These are phyloP conservation scores for Drosophila sproati DNA, from an alignment of 1,140 invertebrate species.

Conservation along the genomic window DNA sequence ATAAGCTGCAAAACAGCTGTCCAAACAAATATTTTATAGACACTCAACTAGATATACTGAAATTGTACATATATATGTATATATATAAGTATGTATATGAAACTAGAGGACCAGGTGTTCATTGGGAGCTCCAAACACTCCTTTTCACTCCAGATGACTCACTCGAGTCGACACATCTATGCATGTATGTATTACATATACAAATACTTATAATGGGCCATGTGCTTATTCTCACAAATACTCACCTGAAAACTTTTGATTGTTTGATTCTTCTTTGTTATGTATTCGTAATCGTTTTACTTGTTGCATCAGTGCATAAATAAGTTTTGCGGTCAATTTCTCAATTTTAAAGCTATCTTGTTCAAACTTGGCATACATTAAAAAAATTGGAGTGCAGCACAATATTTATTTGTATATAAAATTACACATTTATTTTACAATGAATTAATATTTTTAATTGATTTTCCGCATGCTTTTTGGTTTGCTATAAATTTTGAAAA, in stretches of 20 bases:
- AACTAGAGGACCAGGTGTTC: constrained; percentile 12
- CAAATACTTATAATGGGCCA: neutral
- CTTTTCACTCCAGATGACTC: constrained; percentile 14
- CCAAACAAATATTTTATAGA: neutral
- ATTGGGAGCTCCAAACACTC: constrained; percentile 2
- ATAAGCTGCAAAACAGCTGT: constrained; percentile 2
- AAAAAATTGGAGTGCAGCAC: too few species aligned
- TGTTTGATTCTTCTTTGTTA: neutral
- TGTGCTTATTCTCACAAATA: neutral
- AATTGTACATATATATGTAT: neutral
- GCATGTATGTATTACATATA: neutral
- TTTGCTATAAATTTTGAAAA: too few species aligned
- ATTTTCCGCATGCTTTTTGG: too few species aligned
- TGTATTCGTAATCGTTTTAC: neutral
- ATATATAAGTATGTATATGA: neutral
- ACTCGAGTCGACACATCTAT: neutral
- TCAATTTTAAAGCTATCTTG: too few species aligned
- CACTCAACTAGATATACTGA: neutral
- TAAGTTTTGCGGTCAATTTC: too few species aligned
- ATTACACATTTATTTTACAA: too few species aligned
- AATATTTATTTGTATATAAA: too few species aligned
- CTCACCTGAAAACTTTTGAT: neutral
- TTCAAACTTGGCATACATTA: too few species aligned
- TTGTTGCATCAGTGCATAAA: neutral
- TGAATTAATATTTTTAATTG: too few species aligned